Evolutionary conservation across 2,797 vertebrate genomes (phyloP).

Genomic region (Coranthus polyacanthus): DNA sequence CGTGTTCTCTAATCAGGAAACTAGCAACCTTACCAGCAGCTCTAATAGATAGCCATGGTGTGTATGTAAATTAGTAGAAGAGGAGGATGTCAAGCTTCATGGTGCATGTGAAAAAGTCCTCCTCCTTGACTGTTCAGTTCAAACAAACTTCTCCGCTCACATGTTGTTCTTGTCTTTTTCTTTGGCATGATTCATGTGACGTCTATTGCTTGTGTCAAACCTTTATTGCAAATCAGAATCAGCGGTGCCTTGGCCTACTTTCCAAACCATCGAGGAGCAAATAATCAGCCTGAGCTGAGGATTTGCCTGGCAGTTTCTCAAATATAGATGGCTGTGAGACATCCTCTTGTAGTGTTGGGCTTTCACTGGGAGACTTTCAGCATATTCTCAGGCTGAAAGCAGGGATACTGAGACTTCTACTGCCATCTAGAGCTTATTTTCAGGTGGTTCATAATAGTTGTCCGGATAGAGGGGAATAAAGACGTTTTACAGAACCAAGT

Average conservation of each 20-base stretch:
- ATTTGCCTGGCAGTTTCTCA: constrained; percentile 74
- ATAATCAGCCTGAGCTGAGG: constrained; percentile 66
- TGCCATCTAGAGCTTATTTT: constrained; percentile 74
- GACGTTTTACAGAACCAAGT: neutral
- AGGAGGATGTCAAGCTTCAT: constrained; percentile 7
- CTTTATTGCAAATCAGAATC: constrained; percentile 57
- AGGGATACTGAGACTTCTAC: constrained; percentile 62
- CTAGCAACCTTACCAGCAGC: constrained; percentile 14
- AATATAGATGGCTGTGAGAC: constrained; percentile 61
- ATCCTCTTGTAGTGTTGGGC: constrained; percentile 55
- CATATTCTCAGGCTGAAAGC: constrained; percentile 6
- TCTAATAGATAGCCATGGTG: constrained; percentile 9
- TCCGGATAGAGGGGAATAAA: neutral
- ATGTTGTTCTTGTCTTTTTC: constrained; percentile 13
- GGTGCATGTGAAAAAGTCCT: neutral
- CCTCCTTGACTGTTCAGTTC: neutral
- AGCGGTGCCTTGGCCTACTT: constrained; percentile 69
- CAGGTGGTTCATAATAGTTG: constrained; percentile 19
- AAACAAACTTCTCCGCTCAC: constrained; percentile 7
- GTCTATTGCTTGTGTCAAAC: constrained; percentile 40
- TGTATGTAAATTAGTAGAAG: constrained; percentile 7
- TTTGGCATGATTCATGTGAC: constrained; percentile 15
- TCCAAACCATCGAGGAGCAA: constrained; percentile 73
- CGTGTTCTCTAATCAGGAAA: constrained; percentile 19
- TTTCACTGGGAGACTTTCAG: constrained; percentile 48